phyloP scores from a whole-genome alignment of 2,113 vertebrate genomes.

The Brachyistius frenatus region DNA sequence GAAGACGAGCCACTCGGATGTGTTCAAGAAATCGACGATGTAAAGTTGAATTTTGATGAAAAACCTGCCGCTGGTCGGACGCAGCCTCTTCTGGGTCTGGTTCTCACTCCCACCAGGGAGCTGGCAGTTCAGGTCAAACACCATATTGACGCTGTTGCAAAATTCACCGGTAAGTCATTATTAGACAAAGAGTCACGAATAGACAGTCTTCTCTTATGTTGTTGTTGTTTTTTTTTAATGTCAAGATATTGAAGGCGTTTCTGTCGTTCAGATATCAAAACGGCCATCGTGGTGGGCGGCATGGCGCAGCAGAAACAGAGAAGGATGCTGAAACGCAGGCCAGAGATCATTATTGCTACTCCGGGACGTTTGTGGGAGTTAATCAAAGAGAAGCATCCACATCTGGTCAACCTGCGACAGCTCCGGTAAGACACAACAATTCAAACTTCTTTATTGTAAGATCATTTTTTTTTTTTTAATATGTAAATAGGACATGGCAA shows the following conservation, averaged over 20 bases:
- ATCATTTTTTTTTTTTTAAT: too few relatives aligned
- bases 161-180: slow-evolving; percentile 88
- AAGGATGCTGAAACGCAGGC: slow-evolving; percentile 88
- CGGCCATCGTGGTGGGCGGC: slow-evolving; percentile 93
- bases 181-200: neutral
- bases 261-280: slow-evolving; percentile 88
- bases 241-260: neutral
- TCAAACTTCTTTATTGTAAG: too few relatives aligned
- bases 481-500: too few relatives aligned
- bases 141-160: slow-evolving; percentile 92
- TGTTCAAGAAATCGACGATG: slow-evolving; percentile 68
- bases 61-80: slow-evolving; percentile 16
- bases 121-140: slow-evolving; percentile 97
- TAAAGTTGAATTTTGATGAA: slow-evolving; percentile 60
- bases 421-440: slow-evolving; percentile 84
- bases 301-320: slow-evolving; percentile 95
- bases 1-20: slow-evolving; percentile 62
- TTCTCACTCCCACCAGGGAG: slow-evolving; percentile 96
- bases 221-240: neutral
- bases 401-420: slow-evolving; percentile 89
- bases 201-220: accelerated
- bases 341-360: slow-evolving; percentile 95
- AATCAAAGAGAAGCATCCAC: slow-evolving; percentile 90
- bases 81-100: slow-evolving; percentile 91
- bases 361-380: slow-evolving; percentile 97